Evolutionary conservation across 2,888 invertebrate species (phyloP).

Genomic region (Pammene aurita): DNA sequence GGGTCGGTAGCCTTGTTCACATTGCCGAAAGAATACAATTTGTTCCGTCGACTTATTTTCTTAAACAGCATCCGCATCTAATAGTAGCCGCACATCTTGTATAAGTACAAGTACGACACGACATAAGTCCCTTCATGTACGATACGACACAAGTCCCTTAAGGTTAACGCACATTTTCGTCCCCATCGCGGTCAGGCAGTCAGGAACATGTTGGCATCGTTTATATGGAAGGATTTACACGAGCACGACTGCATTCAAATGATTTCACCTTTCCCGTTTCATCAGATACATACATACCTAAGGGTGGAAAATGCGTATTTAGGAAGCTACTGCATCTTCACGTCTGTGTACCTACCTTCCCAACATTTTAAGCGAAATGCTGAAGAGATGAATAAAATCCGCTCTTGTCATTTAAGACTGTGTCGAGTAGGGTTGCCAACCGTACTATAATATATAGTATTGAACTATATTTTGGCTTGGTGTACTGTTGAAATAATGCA

Average conservation of each 20-base stretch:
- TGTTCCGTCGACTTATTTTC: conserved; percentile 43
- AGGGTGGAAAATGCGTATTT: too few species aligned
- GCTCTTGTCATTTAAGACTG: not conserved
- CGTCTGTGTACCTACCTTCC: too few species aligned
- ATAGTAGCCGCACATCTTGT: conserved; percentile 46
- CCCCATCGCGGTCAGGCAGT: too few species aligned
- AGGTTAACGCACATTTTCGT: conserved; percentile 42
- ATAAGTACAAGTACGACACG: not conserved
- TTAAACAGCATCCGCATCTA: conserved; percentile 43
- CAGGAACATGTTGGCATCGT: too few species aligned
- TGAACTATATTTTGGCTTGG: too few species aligned
- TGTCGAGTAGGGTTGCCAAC: too few species aligned
- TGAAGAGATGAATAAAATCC: not conserved
- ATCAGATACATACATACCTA: not conserved
- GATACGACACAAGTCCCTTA: conserved; percentile 42
- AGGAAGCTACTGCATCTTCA: too few species aligned
- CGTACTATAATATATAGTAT: too few species aligned
- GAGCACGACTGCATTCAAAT: not conserved
- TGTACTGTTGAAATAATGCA: too few species aligned
- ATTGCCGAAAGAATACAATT: conserved; percentile 44
- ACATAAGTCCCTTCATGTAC: conserved; percentile 43
- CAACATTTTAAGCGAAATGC: not conserved
- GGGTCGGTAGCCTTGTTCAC: conserved; percentile 15
- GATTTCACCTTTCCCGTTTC: not conserved
- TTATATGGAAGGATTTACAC: too few species aligned